Conservation (phyloP, 2,888 invertebrate genomes). For the Drosophila rellima region DNA sequence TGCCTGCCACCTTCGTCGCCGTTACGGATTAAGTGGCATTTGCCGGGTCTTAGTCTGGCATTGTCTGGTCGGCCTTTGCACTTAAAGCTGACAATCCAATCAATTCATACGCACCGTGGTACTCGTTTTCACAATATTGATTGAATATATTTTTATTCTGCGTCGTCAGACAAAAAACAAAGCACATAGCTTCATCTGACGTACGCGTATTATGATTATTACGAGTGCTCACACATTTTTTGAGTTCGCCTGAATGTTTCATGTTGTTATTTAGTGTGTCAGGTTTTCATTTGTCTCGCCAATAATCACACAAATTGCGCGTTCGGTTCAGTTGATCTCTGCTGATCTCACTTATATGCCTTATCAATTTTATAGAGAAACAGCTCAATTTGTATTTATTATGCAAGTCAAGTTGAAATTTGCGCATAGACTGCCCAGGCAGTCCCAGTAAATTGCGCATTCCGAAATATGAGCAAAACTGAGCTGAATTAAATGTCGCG, state of each 20-base stretch:
- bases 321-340: conserved; percentile 46
- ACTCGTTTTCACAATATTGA: neutral
- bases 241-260: conserved; percentile 15
- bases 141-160: conserved; percentile 1
- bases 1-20: conserved; percentile 20
- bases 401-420: conserved; percentile 64
- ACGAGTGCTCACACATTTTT: conserved; percentile 1
- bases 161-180: conserved; percentile 19
- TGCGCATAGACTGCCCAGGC: conserved; percentile 40
- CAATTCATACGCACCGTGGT: conserved; percentile 33
- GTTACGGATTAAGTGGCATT: conserved; percentile 55
- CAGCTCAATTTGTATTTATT: conserved; percentile 67
- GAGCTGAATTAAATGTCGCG: neutral
- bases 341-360: conserved; percentile 47
- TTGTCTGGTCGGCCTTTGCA: conserved; percentile 14
- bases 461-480: conserved; percentile 28
- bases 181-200: conserved; percentile 17
- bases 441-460: conserved; percentile 61
- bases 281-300: conserved; percentile 38
- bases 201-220: conserved; percentile 6
- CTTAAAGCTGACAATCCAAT: conserved; percentile 15
- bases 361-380: conserved; percentile 36
- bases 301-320: conserved; percentile 63
- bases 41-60: conserved; percentile 18
- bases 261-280: conserved; percentile 25